Evolutionary conservation across 2,888 invertebrate genomes (phyloP), one percentile per base, ranked within the genome.

Genomic region (Orchesella flavescens): DNA sequence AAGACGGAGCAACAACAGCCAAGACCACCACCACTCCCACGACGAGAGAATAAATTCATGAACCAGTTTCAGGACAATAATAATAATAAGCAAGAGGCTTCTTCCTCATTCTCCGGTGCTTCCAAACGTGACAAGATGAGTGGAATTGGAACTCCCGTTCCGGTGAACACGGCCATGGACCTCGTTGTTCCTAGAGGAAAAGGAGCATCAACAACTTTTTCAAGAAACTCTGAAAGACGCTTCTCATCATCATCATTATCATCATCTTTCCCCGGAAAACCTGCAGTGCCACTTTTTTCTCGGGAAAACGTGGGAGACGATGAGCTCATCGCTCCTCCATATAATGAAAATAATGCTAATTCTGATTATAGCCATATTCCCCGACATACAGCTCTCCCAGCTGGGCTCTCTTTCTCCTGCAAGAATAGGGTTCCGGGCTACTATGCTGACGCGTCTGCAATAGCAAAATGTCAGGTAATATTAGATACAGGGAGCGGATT

Each of bases 401-500:
- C 83, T 61, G 86, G 86, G 53, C 55, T 87, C 9, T 66, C 80
- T 44, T 87, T 87, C 24, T 75, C 86, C 1, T 87, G 87, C 53
- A 85, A 83, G 73, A 80, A 80, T 44, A 61, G 84, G 19, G 53
- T 82, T 21, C 86, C 87, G 7, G 87, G 87, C 19, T 86, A 86
- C 74, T 87, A 86, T 57, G 68, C 79, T 13, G 87, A 87, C 63
- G 83, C 86, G 4, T 83, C 82, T 5, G 72, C 84, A 3, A 73
- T 83, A 17, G 85, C 84, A 24, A 85, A 76, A 57, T 86, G 86
- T 65, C 86, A 86, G 74, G 86, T 86, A 75, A 63, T 34, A 34
- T 34, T 34, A 34, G 17, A 19, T 46, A 55, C 17, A 23, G 17
- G 34, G 34, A 59, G 57, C 2, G 46, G 17, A 19, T 46, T 1